Conservation (phyloP, 2,888 invertebrate genomes). For the Pristionchus maxplancki region DNA sequence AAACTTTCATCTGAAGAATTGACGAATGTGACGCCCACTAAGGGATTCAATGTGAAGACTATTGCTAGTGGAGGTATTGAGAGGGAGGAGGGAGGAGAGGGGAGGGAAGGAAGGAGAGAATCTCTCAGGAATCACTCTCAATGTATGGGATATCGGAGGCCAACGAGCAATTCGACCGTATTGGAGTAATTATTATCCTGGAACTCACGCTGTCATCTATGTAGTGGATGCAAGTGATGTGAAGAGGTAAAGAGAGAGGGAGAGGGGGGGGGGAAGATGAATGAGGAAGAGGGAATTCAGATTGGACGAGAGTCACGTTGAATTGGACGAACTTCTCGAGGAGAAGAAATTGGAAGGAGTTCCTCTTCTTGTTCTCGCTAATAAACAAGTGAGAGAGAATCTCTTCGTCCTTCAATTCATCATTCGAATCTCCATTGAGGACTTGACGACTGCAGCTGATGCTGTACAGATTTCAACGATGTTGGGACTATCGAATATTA, state of each 20-base stretch:
- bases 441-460: conserved; percentile 85
- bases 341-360: conserved; percentile 94
- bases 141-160: conserved; percentile 99
- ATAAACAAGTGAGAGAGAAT: conserved; percentile 90
- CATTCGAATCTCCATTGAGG: no score
- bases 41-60: conserved; percentile 75
- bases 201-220: conserved; percentile 83
- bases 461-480: conserved; percentile 86
- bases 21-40: conserved; percentile 91
- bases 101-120: not conserved
- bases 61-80: conserved; percentile 58
- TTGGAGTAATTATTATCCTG: conserved; percentile 93
- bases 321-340: conserved; percentile 90
- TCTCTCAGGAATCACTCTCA: conserved; percentile 80
- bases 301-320: conserved; percentile 79
- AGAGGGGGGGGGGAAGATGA: not conserved
- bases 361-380: conserved; percentile 94
- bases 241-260: conserved; percentile 81
- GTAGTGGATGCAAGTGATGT: conserved; percentile 97
- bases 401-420: no score
- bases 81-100: not conserved
- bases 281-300: conserved; percentile 8
- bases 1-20: conserved; percentile 96
- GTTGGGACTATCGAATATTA: conserved; percentile 73
- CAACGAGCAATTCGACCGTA: conserved; percentile 98